Percentiles rank a stretch among this genome's conserved stretches.
Conservation (phyloP, 2,113 vertebrate species). For the Raja brachyura region DNA sequence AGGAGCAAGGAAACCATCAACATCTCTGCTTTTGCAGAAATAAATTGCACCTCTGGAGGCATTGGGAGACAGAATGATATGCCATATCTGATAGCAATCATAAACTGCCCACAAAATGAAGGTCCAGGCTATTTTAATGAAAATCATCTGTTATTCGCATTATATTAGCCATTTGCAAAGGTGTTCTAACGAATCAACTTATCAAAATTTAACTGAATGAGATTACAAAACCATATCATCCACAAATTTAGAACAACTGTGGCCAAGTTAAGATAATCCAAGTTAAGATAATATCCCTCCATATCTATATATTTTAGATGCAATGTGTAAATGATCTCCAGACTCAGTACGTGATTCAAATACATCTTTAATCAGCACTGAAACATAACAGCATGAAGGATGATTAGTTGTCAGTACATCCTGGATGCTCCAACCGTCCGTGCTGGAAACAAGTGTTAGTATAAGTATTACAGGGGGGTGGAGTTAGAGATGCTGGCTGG, state of each 20-base stretch:
- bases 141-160: background rate
- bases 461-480: too few species aligned
- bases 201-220: background rate
- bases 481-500: too few species aligned
- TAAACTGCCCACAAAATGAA: background rate
- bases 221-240: background rate
- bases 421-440: too few species aligned
- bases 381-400: too few species aligned
- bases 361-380: too few species aligned
- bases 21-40: background rate
- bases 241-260: background rate
- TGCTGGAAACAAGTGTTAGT: too few species aligned
- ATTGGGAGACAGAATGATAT: background rate
- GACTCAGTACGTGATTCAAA: too few species aligned
- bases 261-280: too few species aligned
- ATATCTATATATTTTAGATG: background rate
- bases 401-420: too few species aligned
- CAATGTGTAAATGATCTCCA: too few species aligned
- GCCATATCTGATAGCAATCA: background rate
- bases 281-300: too few species aligned
- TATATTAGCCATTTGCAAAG: background rate
- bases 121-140: background rate
- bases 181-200: background rate
- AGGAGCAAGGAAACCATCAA: background rate
- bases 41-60: background rate